phyloP scores from a whole-genome alignment of 2,797 vertebrate species.

The Agapornis canus region DNA sequence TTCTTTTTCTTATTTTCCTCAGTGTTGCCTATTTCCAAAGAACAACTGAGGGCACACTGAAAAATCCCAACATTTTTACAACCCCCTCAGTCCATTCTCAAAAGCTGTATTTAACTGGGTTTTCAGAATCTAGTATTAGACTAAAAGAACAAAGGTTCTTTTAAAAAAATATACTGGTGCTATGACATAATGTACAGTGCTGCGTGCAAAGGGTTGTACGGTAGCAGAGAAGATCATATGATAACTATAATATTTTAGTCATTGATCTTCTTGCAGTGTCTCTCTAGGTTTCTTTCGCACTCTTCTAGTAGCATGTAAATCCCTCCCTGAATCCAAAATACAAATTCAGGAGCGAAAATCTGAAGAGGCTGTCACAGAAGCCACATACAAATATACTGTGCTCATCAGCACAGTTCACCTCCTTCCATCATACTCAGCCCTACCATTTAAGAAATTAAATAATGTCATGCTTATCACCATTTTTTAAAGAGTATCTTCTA shows the following conservation, averaged over 20 bases:
- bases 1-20: not conserved
- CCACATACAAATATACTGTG: not conserved
- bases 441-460: not conserved
- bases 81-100: not conserved
- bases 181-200: not conserved
- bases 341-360: not conserved
- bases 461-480: no score
- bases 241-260: not conserved
- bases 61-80: not conserved
- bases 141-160: not conserved
- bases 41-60: not conserved
- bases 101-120: not conserved
- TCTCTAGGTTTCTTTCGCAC: not conserved
- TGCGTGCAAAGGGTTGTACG: not conserved
- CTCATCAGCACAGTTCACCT: not conserved
- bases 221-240: accelerated
- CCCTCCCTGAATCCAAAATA: not conserved
- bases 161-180: not conserved
- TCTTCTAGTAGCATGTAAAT: not conserved
- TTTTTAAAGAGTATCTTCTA: not conserved
- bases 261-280: not conserved
- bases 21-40: not conserved
- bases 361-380: not conserved
- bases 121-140: not conserved
- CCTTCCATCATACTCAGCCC: not conserved